Percentiles rank a stretch among this genome's conserved stretches.
Evolutionary conservation across 2,888 invertebrate genomes (phyloP).

Genomic region (Mycalesis mineus): DNA sequence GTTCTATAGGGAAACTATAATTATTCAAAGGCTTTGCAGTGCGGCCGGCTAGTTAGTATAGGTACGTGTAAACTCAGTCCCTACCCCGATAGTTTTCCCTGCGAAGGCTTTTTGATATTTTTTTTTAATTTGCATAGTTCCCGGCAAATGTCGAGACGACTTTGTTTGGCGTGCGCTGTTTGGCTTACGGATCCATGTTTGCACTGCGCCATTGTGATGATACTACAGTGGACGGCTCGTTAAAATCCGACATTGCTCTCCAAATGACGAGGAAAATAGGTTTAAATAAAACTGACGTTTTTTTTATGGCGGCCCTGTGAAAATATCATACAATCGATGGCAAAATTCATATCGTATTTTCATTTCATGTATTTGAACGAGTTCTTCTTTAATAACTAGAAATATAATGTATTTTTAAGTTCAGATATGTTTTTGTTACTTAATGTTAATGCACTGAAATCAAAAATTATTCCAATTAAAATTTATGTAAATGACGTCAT

Average conservation of each 20-base stretch:
- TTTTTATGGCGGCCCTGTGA: background rate
- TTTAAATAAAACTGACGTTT: background rate
- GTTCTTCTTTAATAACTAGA: no score
- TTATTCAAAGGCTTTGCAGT: slow-evolving; percentile 1
- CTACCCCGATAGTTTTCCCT: background rate
- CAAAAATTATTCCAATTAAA: no score
- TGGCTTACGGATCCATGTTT: slow-evolving; percentile 56
- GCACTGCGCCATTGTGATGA: slow-evolving; percentile 54
- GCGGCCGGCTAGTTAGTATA: background rate
- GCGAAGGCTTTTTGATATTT: background rate
- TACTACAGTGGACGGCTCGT: slow-evolving; percentile 28
- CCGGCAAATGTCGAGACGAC: slow-evolving; percentile 33
- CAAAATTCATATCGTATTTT: no score
- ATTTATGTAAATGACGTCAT: background rate
- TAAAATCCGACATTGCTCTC: slow-evolving; percentile 24
- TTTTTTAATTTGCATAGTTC: slow-evolving; percentile 13
- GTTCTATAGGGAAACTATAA: background rate
- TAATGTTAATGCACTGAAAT: no score
- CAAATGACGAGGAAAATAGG: slow-evolving; percentile 3
- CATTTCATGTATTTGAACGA: no score
- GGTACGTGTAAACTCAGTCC: background rate
- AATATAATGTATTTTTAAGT: no score
- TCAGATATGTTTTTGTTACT: no score
- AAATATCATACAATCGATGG: background rate
- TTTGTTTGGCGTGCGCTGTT: slow-evolving; percentile 53